Evolutionary conservation across 2,113 vertebrate genomes (phyloP).

Genomic region (Neomonachus schauinslandi): DNA sequence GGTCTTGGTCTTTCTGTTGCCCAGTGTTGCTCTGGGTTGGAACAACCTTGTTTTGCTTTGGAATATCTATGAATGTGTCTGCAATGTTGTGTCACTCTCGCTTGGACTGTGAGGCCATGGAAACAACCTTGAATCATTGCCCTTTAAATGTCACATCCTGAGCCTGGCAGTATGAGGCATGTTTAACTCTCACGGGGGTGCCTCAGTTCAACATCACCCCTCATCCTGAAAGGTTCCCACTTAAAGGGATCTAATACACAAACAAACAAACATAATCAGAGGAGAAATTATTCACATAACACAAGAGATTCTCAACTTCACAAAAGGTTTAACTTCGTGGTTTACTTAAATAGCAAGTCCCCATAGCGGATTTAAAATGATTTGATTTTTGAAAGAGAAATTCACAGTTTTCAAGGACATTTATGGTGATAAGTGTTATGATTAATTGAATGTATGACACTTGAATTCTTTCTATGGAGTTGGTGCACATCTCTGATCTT

Average conservation of each 20-base stretch:
- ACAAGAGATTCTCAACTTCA: slow-evolving; percentile 60
- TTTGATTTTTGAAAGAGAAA: slow-evolving; percentile 65
- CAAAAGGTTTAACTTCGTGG: slow-evolving; percentile 53
- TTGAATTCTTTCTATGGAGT: slow-evolving; percentile 20
- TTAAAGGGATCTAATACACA: slow-evolving; percentile 14
- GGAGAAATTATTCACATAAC: slow-evolving; percentile 44
- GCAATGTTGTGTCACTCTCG: slow-evolving; percentile 33
- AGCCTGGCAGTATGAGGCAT: neutral
- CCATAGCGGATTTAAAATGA: slow-evolving; percentile 48
- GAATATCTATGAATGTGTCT: neutral
- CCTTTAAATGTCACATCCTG: slow-evolving; percentile 49
- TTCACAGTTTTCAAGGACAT: slow-evolving; percentile 49
- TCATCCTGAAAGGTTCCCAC: neutral
- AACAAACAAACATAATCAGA: slow-evolving; percentile 50
- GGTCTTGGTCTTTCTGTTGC: neutral
- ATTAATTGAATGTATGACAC: slow-evolving; percentile 36
- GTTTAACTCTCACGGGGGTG: neutral
- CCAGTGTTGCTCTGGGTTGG: neutral
- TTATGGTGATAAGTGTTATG: slow-evolving; percentile 28
- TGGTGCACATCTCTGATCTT: slow-evolving; percentile 12
- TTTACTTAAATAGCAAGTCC: slow-evolving; percentile 62
- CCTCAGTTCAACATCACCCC: neutral
- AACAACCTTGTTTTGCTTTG: slow-evolving; percentile 43
- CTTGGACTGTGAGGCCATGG: slow-evolving; percentile 24
- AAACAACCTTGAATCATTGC: slow-evolving; percentile 10